Evolutionary conservation across 1,140 invertebrate genomes (phyloP), one percentile per base, ranked within the genome.

Genomic region (Cryptotermes secundus): DNA sequence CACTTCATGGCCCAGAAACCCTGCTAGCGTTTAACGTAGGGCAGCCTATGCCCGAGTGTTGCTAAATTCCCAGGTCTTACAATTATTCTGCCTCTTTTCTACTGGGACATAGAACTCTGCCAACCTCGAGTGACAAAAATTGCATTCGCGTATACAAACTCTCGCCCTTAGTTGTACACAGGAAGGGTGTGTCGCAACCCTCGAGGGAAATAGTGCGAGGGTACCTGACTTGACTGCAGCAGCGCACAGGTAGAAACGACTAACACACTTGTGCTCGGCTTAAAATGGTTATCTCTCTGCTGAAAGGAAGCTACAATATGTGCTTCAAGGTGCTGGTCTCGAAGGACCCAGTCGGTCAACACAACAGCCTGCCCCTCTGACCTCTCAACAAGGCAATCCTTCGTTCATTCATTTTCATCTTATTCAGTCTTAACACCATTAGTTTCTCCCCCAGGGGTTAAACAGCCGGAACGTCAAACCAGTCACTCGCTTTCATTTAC

Each of bases 271-370:
- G 26, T 14, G 59, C 59, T 12, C 26, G 59, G 59, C 26, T 72
- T 72, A 72, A 72, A 72, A 72, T 72, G 59, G 59, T 72, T 72
- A 72, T 72, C 59, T 72, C n/a, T 72, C 59, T 72, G 31, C 59
- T 72, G 59, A 72, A 72, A 72, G 59, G 59, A 72, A 72, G 59
- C 59, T n/a, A 26, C n/a, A n/a, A n/a, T n/a, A n/a, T 26, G 12
- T 12, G 26, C 59, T 72, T n/a, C 59, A 31, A 72, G 53, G 26
- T 72, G 59, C 19, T 72, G 59, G 26, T n/a, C 31, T 6, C 7
- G n/a, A 72, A 6, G 9, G 59, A 26, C 26, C n/a, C n/a, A 6
- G n/a, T 26, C 59, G 59, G 26, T 31, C 59, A 31, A n/a, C 26
- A n/a, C 4, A 31, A n/a, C n/a, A 72, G 26, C 0, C 26, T n/a